Evolutionary conservation across 2,797 vertebrate genomes (phyloP), one percentile per base, ranked within the genome.

Genomic region (Glyptemys insculpta): DNA sequence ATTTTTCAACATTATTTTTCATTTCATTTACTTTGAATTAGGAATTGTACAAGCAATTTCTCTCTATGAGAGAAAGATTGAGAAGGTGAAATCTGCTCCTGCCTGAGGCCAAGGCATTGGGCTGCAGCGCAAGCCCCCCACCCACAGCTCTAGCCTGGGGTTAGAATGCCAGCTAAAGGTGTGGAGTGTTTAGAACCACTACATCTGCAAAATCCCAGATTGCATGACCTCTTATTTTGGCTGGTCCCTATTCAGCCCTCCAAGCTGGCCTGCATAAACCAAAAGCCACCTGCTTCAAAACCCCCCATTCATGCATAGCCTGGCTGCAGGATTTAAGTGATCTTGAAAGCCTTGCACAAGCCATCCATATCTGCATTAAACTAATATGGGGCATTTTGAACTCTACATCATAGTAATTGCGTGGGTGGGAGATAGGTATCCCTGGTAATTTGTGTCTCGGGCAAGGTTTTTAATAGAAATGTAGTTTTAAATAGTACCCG

Each of bases 401-500:
- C 89, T 80, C 80, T 5, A 9, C 82, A n/a, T 0, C 88, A 57
- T 90, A 96, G 82, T 94, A 88, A 79, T 93, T 91, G 84, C 50
- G 65, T 54, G 96, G 62, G 83, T 92, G 85, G 88, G 31, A 23
- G 53, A 79, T 78, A 41, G 27, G 12, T 89, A 96, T 92, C 5
- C 37, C 89, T 94, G 92, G 88, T 95, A 91, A 97, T 98, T 97
- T 96, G 94, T 93, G 95, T 97, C 97, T 94, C 96, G 96, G 95
- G 91, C 83, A 90, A 93, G 95, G 91, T 96, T 97, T 62, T 98
- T 98, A 97, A 97, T 97, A 95, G 97, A 96, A 94, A 81, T 89
- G 91, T 62, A 81, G 95, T 97, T 98, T 98, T 97, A 98, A 98
- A 98, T 98, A 98, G 98, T 97, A 97, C 93, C 97, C 94, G 91